Conservation (phyloP, 1,140 invertebrate species). For the Drosophila nasuta region DNA sequence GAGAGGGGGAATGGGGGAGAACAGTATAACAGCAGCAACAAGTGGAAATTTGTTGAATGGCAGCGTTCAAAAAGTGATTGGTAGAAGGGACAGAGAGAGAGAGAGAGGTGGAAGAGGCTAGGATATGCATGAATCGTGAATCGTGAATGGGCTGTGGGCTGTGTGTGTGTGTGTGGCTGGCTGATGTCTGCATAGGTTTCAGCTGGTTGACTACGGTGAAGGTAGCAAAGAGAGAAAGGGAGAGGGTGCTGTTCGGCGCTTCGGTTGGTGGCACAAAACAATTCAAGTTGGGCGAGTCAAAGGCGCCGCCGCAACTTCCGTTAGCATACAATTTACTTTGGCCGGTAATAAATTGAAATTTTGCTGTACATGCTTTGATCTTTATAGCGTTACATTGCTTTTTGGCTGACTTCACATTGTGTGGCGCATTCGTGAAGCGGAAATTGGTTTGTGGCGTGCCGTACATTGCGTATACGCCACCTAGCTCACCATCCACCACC, state of each 20-base stretch:
- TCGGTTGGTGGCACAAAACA: conserved; percentile 26
- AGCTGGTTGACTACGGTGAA: no score
- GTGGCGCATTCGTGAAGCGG: conserved; percentile 50
- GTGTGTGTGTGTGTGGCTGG: not conserved
- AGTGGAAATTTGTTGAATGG: conserved; percentile 41
- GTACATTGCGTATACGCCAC: conserved; percentile 36
- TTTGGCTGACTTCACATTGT: conserved; percentile 53
- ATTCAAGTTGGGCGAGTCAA: conserved; percentile 50
- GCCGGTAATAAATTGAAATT: conserved; percentile 79
- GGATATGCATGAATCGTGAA: conserved; percentile 32
- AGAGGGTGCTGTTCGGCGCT: not conserved
- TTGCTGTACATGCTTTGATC: conserved; percentile 69
- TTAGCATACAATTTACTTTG: conserved; percentile 69
- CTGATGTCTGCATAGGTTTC: no score
- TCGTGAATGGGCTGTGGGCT: conserved; percentile 16
- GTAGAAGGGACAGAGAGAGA: no score
- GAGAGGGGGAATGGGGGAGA: not conserved
- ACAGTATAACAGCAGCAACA: conserved; percentile 27
- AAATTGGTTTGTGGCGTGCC: conserved; percentile 69
- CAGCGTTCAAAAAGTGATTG: conserved; percentile 14
- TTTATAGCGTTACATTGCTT: conserved; percentile 50
- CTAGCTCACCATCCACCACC: not conserved
- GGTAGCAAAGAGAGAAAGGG: not conserved
- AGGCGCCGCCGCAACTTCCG: conserved; percentile 69
- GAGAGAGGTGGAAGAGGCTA: not conserved